Percentiles rank a stretch among this genome's conserved stretches.
Conservation (phyloP, 2,797 vertebrate species). For the Champsocephalus gunnari region DNA sequence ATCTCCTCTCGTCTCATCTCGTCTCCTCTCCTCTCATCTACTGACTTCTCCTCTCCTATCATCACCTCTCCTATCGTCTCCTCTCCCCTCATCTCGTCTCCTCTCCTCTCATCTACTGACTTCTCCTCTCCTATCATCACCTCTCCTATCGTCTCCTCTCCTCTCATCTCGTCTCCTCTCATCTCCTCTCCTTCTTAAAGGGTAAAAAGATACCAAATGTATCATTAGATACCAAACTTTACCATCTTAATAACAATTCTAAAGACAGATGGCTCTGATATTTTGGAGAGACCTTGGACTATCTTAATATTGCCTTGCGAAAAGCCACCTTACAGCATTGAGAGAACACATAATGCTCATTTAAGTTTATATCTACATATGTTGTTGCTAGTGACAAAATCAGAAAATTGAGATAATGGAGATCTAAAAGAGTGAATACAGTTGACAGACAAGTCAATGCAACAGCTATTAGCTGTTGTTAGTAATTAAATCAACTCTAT, state of each 20-base stretch:
- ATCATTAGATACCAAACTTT: too few species aligned
- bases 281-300: constrained; percentile 2
- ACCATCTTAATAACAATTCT: too few species aligned
- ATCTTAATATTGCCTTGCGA: not conserved
- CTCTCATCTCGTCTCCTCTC: not conserved
- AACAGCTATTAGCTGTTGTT: not conserved
- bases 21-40: not conserved
- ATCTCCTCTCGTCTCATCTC: not conserved
- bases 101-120: not conserved
- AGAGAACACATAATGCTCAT: not conserved
- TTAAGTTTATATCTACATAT: not conserved
- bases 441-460: not conserved
- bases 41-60: not conserved
- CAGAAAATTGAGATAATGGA: not conserved
- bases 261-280: not conserved
- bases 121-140: not conserved
- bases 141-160: not conserved
- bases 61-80: not conserved
- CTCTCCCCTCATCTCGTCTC: not conserved
- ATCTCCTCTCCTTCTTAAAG: too few species aligned
- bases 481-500: not conserved
- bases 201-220: too few species aligned
- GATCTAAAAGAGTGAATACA: not conserved
- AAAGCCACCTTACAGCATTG: not conserved
- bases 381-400: not conserved